Conservation (phyloP, 2,113 vertebrate genomes). For the Amphiprion percula region DNA sequence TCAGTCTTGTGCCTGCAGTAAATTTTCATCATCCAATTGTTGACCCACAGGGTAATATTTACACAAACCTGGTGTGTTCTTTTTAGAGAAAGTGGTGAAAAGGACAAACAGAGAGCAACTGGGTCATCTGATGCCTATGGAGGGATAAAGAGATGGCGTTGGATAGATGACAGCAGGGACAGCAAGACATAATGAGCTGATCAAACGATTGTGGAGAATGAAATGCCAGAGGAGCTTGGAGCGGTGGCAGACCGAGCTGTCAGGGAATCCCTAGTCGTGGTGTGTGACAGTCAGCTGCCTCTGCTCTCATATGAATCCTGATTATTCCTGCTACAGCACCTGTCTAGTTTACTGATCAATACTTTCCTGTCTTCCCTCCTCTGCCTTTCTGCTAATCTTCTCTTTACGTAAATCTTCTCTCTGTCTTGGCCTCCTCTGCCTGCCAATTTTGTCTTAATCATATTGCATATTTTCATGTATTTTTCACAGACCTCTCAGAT, state of each 20-base stretch:
- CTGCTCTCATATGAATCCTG: conserved; percentile 33
- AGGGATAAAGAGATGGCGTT: conserved; percentile 41
- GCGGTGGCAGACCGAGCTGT: conserved; percentile 40
- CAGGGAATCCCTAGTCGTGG: conserved; percentile 45
- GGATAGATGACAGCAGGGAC: conserved; percentile 56
- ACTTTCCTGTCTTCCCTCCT: background rate
- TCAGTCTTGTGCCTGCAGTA: background rate
- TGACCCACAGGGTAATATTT: background rate
- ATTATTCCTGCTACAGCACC: conserved; percentile 33
- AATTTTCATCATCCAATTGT: conserved; percentile 3
- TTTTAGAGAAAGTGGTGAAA: conserved; percentile 30
- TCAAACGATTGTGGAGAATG: conserved; percentile 60
- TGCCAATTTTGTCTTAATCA: background rate
- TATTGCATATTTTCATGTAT: too few relatives aligned
- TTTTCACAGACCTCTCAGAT: background rate
- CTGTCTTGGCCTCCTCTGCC: background rate
- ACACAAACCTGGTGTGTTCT: background rate
- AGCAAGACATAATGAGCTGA: conserved; percentile 65
- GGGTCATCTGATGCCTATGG: conserved; percentile 24
- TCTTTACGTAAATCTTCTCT: background rate
- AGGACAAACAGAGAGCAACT: conserved; percentile 11
- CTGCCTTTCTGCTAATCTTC: background rate
- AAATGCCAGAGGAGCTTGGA: conserved; percentile 58
- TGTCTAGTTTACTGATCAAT: conserved; percentile 20
- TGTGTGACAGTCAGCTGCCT: conserved; percentile 37